Evolutionary conservation across 2,888 invertebrate species (phyloP).

Genomic region (Pediacus dermestoides): DNA sequence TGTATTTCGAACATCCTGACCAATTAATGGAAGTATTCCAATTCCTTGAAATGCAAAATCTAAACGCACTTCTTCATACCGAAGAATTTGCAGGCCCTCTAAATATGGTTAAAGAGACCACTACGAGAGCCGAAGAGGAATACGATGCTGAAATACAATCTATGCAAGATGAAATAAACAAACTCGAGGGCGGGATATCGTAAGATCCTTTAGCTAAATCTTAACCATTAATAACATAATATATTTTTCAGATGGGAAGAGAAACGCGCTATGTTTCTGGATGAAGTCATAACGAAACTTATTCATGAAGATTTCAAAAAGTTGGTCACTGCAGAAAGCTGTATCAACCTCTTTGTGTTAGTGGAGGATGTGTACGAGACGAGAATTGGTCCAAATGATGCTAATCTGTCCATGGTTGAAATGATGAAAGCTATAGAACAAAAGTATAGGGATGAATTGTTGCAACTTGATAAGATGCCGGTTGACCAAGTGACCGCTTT

Average conservation of each 20-base stretch:
- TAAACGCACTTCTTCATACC: conserved; percentile 60
- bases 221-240: conserved; percentile 3
- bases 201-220: conserved; percentile 29
- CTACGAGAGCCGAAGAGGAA: conserved; percentile 48
- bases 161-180: conserved; percentile 47
- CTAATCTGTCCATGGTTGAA: conserved; percentile 53
- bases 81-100: conserved; percentile 56
- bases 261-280: conserved; percentile 52
- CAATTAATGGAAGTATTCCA: conserved; percentile 58
- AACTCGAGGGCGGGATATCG: conserved; percentile 47
- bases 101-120: conserved; percentile 51
- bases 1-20: conserved; percentile 57
- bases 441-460: conserved; percentile 50
- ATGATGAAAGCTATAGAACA: conserved; percentile 61
- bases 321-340: conserved; percentile 55
- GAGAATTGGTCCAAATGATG: conserved; percentile 57
- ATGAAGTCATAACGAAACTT: conserved; percentile 55
- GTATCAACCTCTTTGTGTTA: conserved; percentile 57
- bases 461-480: conserved; percentile 56
- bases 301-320: conserved; percentile 57
- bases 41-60: conserved; percentile 60
- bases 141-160: conserved; percentile 46
- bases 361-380: conserved; percentile 64
- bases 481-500: conserved; percentile 53
- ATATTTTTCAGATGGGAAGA: conserved; percentile 49